These are phyloP conservation scores for Pteruthius melanotis DNA, from an alignment of 2,113 vertebrate species.

Conservation along the genomic window DNA sequence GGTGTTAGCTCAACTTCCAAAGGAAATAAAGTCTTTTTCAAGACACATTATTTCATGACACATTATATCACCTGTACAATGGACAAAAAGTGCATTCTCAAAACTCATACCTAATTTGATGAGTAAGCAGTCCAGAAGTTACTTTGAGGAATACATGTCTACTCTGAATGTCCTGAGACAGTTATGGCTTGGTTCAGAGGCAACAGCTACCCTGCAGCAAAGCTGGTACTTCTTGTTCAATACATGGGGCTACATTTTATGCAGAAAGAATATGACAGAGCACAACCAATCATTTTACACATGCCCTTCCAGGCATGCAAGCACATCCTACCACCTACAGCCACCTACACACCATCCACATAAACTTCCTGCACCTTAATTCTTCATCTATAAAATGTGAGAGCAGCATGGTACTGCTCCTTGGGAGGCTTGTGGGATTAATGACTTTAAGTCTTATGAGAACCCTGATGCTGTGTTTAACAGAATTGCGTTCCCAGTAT, in stretches of 20 bases:
- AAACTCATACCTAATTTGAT: not conserved
- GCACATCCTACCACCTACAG: not conserved
- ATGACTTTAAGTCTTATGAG: not conserved
- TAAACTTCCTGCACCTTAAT: not conserved
- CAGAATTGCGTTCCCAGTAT: not conserved
- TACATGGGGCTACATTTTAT: not conserved
- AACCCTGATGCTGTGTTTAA: not conserved
- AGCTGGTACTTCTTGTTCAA: not conserved
- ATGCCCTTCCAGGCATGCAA: not conserved
- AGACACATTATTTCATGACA: constrained; percentile 11
- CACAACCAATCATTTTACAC: not conserved
- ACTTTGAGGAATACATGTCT: not conserved
- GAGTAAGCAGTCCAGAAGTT: not conserved
- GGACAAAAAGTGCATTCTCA: not conserved
- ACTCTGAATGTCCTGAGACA: not conserved
- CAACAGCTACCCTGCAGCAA: not conserved
- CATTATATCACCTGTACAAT: not conserved
- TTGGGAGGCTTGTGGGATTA: not conserved
- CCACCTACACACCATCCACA: not conserved
- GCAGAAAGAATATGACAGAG: not conserved
- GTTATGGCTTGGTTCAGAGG: not conserved
- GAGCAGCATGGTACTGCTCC: accelerated
- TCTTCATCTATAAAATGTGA: not conserved
- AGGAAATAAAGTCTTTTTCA: constrained; percentile 43
- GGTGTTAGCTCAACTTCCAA: constrained; percentile 24